A percentile compares a stretch with the other conserved stretches of the same genome.
Conservation (phyloP, 2,113 vertebrate genomes). For the Mystacornis crossleyi region DNA sequence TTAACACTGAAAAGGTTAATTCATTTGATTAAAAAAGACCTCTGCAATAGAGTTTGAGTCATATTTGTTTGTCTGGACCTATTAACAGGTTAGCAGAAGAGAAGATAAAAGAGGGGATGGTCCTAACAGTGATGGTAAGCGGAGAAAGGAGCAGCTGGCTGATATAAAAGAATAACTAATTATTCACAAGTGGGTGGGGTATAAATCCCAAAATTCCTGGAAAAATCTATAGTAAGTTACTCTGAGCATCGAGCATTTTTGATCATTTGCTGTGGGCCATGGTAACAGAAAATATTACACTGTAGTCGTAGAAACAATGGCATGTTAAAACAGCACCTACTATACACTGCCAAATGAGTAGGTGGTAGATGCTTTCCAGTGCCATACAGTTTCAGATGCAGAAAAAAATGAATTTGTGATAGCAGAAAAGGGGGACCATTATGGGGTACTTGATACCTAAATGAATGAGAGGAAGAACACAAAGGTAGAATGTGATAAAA, state of each 20-base stretch:
- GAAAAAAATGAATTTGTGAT: not conserved
- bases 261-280: not conserved
- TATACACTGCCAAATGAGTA: not conserved
- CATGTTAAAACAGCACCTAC: not conserved
- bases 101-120: not conserved
- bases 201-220: not conserved
- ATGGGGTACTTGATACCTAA: not conserved
- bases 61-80: not conserved
- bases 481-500: not conserved
- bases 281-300: not conserved
- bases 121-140: not conserved
- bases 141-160: not conserved
- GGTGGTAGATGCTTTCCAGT: not conserved
- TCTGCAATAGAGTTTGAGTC: not conserved
- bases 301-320: not conserved
- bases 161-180: not conserved
- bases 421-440: not conserved
- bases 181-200: not conserved
- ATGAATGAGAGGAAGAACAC: not conserved
- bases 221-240: not conserved
- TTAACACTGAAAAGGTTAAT: not conserved
- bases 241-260: not conserved
- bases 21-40: not conserved
- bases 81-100: not conserved
- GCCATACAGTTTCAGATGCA: not conserved